phyloP scores from a whole-genome alignment of 2,888 invertebrate species.

The Phalangium opilio region DNA sequence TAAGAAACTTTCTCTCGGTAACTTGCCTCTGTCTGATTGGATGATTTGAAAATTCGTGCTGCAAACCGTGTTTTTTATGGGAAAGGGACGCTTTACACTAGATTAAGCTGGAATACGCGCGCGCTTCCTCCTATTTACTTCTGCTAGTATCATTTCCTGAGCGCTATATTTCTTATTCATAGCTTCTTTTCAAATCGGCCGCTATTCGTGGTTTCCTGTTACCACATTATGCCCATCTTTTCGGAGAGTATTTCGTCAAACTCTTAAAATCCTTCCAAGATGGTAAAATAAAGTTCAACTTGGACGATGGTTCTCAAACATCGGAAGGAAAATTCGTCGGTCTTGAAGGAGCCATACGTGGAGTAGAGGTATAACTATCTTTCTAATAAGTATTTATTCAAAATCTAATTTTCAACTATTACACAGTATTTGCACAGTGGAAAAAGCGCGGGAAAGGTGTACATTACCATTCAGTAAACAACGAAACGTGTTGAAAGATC shows the following conservation, averaged over 20 bases:
- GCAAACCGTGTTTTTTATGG: too few species aligned
- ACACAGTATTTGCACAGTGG: slow-evolving; percentile 13
- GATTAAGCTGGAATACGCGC: too few species aligned
- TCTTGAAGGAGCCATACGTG: slow-evolving; percentile 13
- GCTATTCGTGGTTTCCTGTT: slow-evolving; percentile 14
- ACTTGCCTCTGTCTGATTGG: too few species aligned
- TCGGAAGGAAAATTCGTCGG: slow-evolving; percentile 12
- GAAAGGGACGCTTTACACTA: too few species aligned
- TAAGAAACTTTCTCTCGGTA: too few species aligned
- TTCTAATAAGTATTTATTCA: background rate
- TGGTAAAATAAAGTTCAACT: slow-evolving; percentile 5
- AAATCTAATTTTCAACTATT: background rate
- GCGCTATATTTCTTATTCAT: background rate
- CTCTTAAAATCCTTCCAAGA: slow-evolving; percentile 4
- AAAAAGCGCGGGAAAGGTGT: slow-evolving; percentile 11
- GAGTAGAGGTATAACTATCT: slow-evolving; percentile 8
- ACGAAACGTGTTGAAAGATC: too few species aligned
- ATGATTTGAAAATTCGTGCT: too few species aligned
- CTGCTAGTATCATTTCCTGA: too few species aligned
- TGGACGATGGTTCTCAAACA: slow-evolving; percentile 11
- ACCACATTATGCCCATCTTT: slow-evolving; percentile 5
- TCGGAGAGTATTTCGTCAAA: slow-evolving; percentile 11
- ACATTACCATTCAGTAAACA: too few species aligned
- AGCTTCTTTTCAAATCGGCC: slow-evolving; percentile 12
- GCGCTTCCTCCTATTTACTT: too few species aligned